Evolutionary conservation across 2,888 invertebrate genomes (phyloP), one percentile per base, ranked within the genome.

Genomic region (Sycophila texana): DNA sequence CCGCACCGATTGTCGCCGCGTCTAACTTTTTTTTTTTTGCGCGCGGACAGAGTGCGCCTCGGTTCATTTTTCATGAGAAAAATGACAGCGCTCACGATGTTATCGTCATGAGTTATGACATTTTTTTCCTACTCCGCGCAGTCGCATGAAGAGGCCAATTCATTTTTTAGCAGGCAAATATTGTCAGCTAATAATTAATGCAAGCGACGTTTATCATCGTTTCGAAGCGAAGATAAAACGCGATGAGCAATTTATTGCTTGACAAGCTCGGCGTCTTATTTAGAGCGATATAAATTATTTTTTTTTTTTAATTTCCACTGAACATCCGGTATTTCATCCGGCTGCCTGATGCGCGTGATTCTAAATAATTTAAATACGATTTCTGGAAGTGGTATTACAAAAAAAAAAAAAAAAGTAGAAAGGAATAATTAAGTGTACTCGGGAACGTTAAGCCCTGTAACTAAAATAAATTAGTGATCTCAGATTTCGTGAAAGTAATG

Each of bases 131-230:
- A 30, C 26, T 4, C 10, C 57, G 26, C 0, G 16, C 14, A 22
- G 58, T 68, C 30, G 78, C 68, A 70, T 74, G 68, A 78, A 68
- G 68, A 70, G 63, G 30, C 49, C 61, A 70, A n/a, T 65, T 57
- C 16, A 60, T 20, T 66, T 72, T 72, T 66, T 58, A 55, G 74
- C 26, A 49, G 49, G 68, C 68, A 68, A 73, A 78, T 66, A 63
- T 73, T 67, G 53, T 73, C 58, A 20, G 26, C 30, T 16, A 39
- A 22, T n/a, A 49, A 39, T 39, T 39, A 39, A 39, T 39, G 39
- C 39, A 39, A 0, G 39, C 39, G 10, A 7, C 10, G 39, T 39
- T 39, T 39, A 39, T 39, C 39, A 39, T 39, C 39, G 39, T 39
- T 39, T 39, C 26, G 39, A 39, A 39, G 10, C 0, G 39, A 39